phyloP scores from a whole-genome alignment of 2,113 vertebrate genomes.

The Tautogolabrus adspersus region DNA sequence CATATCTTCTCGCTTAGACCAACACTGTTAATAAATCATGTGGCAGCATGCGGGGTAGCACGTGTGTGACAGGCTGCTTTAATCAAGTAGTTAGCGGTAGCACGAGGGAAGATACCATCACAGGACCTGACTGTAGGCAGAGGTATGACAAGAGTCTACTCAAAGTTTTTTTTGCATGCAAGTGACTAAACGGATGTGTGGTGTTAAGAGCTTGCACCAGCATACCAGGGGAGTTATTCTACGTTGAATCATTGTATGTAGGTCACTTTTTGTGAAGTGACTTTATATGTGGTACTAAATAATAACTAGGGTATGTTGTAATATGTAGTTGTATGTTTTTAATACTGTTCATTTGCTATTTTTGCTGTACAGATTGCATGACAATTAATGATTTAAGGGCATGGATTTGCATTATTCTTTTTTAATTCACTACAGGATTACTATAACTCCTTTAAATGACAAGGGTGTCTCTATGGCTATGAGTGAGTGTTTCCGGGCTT shows the following conservation, averaged over 20 bases:
- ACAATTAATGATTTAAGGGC: background rate
- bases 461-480: background rate
- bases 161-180: background rate
- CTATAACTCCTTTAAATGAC: background rate
- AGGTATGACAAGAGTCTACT: background rate
- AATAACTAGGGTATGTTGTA: background rate
- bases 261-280: background rate
- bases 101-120: background rate
- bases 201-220: no score
- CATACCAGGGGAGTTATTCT: background rate
- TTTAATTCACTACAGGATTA: background rate
- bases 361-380: background rate
- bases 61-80: background rate
- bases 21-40: background rate
- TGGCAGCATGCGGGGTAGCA: background rate
- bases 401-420: background rate
- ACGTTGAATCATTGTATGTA: background rate
- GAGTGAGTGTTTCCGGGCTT: conserved; percentile 21
- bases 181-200: background rate
- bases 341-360: no score
- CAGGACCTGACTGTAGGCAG: background rate
- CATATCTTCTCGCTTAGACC: no score
- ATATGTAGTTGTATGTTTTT: background rate
- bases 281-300: background rate
- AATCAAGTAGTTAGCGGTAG: background rate